phyloP scores from a whole-genome alignment of 2,113 vertebrate genomes.

The Solea senegalensis region DNA sequence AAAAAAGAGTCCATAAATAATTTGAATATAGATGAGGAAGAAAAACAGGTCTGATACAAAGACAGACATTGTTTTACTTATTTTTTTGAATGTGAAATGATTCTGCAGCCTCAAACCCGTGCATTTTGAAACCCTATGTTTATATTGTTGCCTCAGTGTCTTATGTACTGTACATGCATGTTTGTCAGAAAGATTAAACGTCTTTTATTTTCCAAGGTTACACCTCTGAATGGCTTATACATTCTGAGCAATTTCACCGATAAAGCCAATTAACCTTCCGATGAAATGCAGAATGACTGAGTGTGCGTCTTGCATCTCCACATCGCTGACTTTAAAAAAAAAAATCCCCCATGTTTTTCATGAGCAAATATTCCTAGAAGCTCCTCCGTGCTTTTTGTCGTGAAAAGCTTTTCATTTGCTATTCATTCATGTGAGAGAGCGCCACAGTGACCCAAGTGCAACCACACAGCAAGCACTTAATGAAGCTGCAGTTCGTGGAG shows the following conservation, averaged over 20 bases:
- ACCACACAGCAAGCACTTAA: slow-evolving; percentile 45
- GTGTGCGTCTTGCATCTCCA: slow-evolving; percentile 3
- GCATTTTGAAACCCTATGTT: slow-evolving; percentile 4
- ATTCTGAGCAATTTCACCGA: too few relatives aligned
- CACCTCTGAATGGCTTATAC: too few relatives aligned
- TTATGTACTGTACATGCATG: too few relatives aligned
- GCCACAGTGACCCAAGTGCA: slow-evolving; percentile 39
- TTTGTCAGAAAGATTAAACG: too few relatives aligned
- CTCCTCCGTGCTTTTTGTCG: slow-evolving; percentile 21
- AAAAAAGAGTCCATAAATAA: slow-evolving; percentile 31
- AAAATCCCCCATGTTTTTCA: not conserved
- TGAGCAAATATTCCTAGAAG: slow-evolving; percentile 34
- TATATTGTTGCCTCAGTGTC: too few relatives aligned
- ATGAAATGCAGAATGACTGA: too few relatives aligned
- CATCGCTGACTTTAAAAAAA: not conserved
- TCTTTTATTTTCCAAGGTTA: too few relatives aligned
- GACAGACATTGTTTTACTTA: slow-evolving; percentile 4
- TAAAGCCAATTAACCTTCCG: too few relatives aligned
- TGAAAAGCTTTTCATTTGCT: slow-evolving; percentile 46
- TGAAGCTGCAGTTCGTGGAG: slow-evolving; percentile 59
- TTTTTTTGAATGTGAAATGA: not conserved
- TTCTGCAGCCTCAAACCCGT: slow-evolving; percentile 9
- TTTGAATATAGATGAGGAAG: slow-evolving; percentile 6
- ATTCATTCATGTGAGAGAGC: slow-evolving; percentile 32
- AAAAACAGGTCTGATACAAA: slow-evolving; percentile 12